Conservation (phyloP, 2,113 vertebrate genomes). For the Fulica atra region DNA sequence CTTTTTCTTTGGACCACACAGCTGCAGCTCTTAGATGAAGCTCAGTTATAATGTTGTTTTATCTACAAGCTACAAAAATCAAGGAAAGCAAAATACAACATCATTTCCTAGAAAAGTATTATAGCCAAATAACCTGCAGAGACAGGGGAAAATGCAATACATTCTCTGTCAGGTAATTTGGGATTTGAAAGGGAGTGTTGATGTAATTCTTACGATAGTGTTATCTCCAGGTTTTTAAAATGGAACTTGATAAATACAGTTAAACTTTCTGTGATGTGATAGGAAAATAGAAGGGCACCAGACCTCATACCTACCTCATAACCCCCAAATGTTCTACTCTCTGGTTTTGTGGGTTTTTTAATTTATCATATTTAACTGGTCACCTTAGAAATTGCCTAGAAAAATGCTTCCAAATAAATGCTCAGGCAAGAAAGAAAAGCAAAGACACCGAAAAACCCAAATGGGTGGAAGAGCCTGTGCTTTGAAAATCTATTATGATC, state of each 20-base stretch:
- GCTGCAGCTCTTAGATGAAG: neutral
- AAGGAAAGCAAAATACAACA: neutral
- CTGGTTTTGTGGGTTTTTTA: neutral
- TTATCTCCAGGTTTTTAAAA: neutral
- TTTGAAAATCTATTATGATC: neutral
- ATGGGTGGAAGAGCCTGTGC: neutral
- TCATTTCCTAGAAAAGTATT: neutral
- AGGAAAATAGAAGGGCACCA: neutral
- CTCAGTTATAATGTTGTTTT: neutral
- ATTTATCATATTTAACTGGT: neutral
- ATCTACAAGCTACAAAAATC: neutral
- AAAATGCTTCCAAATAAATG: neutral
- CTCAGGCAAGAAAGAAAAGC: neutral
- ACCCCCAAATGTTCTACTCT: neutral
- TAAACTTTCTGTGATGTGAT: neutral
- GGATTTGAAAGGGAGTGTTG: conserved; percentile 6
- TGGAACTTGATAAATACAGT: neutral
- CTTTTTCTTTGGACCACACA: neutral
- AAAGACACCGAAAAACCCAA: neutral
- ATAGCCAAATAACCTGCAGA: neutral
- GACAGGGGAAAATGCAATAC: neutral
- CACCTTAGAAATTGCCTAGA: neutral
- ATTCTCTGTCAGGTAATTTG: neutral
- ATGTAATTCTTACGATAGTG: neutral
- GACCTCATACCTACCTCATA: neutral